These are phyloP conservation scores for Volucella bombylans DNA, from an alignment of 2,888 invertebrate species.

Conservation along the genomic window DNA sequence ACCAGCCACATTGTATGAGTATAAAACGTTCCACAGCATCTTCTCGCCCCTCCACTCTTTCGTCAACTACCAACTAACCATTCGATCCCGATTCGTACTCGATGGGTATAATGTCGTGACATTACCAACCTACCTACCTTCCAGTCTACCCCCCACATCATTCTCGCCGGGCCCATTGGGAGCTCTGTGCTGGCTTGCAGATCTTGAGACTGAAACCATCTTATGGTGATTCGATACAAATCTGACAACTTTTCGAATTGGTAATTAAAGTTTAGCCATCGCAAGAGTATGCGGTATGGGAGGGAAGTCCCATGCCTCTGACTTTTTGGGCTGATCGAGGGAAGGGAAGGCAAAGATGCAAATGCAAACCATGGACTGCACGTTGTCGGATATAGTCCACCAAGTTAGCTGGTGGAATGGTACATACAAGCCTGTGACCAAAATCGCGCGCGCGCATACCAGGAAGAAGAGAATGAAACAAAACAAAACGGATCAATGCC, in stretches of 20 bases:
- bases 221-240: constrained; percentile 74
- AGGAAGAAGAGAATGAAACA: constrained; percentile 47
- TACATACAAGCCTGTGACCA: constrained; percentile 56
- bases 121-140: constrained; percentile 71
- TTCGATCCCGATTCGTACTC: constrained; percentile 53
- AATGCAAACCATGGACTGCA: constrained; percentile 56
- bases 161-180: background rate
- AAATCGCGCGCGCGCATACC: constrained; percentile 41
- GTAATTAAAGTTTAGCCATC: constrained; percentile 73
- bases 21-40: background rate
- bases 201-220: constrained; percentile 69
- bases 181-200: constrained; percentile 38
- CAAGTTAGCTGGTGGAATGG: constrained; percentile 37
- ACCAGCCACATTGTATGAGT: constrained; percentile 24
- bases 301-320: background rate
- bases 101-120: constrained; percentile 73
- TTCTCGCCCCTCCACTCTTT: background rate
- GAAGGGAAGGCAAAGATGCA: constrained; percentile 51
- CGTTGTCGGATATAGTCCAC: constrained; percentile 65
- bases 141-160: constrained; percentile 48
- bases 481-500: background rate
- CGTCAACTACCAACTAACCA: constrained; percentile 5
- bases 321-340: background rate
- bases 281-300: constrained; percentile 26
- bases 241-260: constrained; percentile 74